Evolutionary conservation across 2,888 invertebrate genomes (phyloP).

Genomic region (Zele albiditarsus): DNA sequence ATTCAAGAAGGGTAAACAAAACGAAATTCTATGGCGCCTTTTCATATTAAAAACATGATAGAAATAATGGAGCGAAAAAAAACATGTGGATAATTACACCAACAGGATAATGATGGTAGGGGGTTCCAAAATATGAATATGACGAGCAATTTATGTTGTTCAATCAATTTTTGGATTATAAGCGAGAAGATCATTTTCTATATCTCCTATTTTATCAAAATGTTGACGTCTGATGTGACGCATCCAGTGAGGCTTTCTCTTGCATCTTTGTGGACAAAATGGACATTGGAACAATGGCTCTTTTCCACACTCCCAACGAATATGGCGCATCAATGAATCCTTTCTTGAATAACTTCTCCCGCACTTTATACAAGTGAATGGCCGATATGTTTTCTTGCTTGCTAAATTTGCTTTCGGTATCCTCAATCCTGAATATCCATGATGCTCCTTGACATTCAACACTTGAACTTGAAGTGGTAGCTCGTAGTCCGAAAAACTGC

Average conservation of each 20-base stretch:
- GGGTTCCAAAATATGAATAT: neutral
- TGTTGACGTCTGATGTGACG: slow-evolving; percentile 76
- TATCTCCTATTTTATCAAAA: slow-evolving; percentile 73
- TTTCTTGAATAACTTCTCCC: slow-evolving; percentile 77
- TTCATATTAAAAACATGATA: neutral
- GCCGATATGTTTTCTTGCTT: slow-evolving; percentile 60
- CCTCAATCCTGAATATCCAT: slow-evolving; percentile 58
- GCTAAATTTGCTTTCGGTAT: slow-evolving; percentile 63
- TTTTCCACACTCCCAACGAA: slow-evolving; percentile 75
- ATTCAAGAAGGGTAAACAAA: too few species aligned
- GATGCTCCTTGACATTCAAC: slow-evolving; percentile 49
- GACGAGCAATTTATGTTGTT: neutral
- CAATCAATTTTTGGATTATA: slow-evolving; percentile 46
- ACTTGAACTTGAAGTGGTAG: slow-evolving; percentile 42
- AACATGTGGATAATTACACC: too few species aligned
- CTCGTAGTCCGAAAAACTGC: neutral
- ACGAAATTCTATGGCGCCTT: neutral
- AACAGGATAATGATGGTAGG: neutral
- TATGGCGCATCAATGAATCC: slow-evolving; percentile 77
- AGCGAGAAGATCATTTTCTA: slow-evolving; percentile 67
- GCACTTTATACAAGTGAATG: slow-evolving; percentile 76
- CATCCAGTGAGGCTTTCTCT: slow-evolving; percentile 73
- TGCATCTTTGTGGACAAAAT: slow-evolving; percentile 72
- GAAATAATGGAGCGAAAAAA: neutral
- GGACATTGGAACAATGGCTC: slow-evolving; percentile 74